Evolutionary conservation across 1,140 invertebrate genomes (phyloP).

Genomic region (Periplaneta americana): DNA sequence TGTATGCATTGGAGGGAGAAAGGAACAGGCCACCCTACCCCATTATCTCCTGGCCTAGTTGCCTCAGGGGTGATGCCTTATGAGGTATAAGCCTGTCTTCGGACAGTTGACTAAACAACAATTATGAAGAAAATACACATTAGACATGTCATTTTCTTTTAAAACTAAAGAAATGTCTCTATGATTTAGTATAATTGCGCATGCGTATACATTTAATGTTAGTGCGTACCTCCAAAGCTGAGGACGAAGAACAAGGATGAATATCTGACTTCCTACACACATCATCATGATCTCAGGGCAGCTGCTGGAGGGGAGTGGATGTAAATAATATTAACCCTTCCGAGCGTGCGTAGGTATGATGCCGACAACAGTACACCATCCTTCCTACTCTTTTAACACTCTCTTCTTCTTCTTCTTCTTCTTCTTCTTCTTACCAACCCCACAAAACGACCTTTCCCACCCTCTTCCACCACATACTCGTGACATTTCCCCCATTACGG

Average conservation of each 20-base stretch:
- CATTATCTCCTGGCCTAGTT: too few relatives aligned
- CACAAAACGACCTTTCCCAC: not conserved
- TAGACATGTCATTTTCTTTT: too few relatives aligned
- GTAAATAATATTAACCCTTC: not conserved
- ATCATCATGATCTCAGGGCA: not conserved
- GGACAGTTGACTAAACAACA: too few relatives aligned
- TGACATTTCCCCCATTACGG: conserved; percentile 1
- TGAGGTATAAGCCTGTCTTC: too few relatives aligned
- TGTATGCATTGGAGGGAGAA: too few relatives aligned
- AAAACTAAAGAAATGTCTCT: too few relatives aligned
- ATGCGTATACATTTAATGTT: too few relatives aligned
- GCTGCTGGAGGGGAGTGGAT: not conserved
- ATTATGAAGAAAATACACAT: too few relatives aligned
- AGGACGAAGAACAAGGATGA: not conserved
- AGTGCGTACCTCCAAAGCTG: too few relatives aligned
- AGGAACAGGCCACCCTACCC: too few relatives aligned
- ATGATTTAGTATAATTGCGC: too few relatives aligned
- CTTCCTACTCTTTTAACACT: not conserved
- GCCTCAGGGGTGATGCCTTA: too few relatives aligned
- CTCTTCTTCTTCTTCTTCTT: not conserved
- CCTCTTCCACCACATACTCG: not conserved
- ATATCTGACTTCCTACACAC: not conserved
- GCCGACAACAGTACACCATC: not conserved
- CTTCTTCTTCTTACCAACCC: not conserved
- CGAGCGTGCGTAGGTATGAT: not conserved